Evolutionary conservation across 35 echinoderm and acorn worm genomes (phyloP).

Genomic region (Ophioderma brevispina): DNA sequence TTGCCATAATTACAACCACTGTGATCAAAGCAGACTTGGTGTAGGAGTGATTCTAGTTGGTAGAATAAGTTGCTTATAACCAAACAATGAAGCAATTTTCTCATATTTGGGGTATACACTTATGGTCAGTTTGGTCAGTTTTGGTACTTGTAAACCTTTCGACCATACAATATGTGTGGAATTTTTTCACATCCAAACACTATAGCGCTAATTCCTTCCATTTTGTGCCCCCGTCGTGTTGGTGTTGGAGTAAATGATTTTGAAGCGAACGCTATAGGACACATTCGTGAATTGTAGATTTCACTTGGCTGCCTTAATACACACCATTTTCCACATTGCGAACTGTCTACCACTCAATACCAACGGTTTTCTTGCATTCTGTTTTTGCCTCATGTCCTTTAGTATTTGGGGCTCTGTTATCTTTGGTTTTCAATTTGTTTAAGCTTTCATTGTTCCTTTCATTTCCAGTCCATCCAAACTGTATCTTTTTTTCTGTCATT

Average conservation of each 20-base stretch:
- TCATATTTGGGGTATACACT: too few species aligned
- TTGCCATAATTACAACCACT: too few species aligned
- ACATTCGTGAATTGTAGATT: neutral
- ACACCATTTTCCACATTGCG: neutral
- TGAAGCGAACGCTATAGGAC: conserved; percentile 7
- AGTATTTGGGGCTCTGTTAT: neutral
- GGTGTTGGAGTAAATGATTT: conserved; percentile 30
- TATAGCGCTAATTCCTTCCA: conserved; percentile 38
- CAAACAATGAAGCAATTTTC: too few species aligned
- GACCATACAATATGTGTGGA: conserved; percentile 39
- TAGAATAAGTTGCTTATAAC: too few species aligned
- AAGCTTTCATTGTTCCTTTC: conserved; percentile 5
- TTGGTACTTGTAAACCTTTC: neutral
- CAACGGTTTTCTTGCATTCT: neutral
- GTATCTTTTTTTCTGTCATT: conserved; percentile 21
- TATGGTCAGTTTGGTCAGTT: conserved; percentile 41
- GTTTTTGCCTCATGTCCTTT: neutral
- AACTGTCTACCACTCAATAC: conserved; percentile 1
- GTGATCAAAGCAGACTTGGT: too few species aligned
- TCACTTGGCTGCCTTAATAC: conserved; percentile 7
- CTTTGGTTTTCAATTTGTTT: neutral
- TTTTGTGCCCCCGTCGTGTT: conserved; percentile 32
- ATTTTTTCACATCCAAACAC: conserved; percentile 27
- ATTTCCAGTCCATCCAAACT: conserved; percentile 27
- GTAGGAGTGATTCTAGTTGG: too few species aligned